Evolutionary conservation across 2,113 vertebrate species (phyloP), one percentile per base, ranked within the genome.

Genomic region (Columbina picui): DNA sequence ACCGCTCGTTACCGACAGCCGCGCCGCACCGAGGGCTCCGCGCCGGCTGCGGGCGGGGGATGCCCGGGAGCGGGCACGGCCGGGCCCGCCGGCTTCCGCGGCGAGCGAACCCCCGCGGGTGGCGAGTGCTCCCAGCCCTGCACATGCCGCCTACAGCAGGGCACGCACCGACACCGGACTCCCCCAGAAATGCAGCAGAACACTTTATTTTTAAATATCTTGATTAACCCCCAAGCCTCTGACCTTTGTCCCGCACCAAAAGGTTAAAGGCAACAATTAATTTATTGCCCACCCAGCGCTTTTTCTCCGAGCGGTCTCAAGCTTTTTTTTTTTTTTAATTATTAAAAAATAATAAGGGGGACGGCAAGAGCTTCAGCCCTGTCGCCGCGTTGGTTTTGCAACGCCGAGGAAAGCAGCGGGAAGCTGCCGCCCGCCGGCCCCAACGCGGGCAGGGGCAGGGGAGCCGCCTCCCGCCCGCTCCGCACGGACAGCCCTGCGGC

Each of bases 1-100:
- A 79, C 14, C 55, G n/a, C 5, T 90, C 55, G 84, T 5, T 27
- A 69, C 50, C 57, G 88, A 56, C 13, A 4, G 41, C 64, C 18
- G 86, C 50, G 90, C 84, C 59, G 91, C 47, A 53, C 30, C 61
- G 90, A 89, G 89, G 84, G 52, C 60, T 43, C 88, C 86, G 49
- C 60, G 65, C 80, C 91, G 80, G 83, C 50, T 32, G 70, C 26
- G 73, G 61, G 75, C 17, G 43, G 90, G 86, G 80, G 85, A 71
- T 52, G 68, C 82, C 94, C 80, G 93, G 79, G 61, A 79, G 75
- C 93, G 90, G 85, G 92, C 75, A 17, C n/a, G 5, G 90, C 39
- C 36, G 8, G 9, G 26, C 21, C 30, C 26, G 57, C 36, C 3
- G 39, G 19, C 59, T 14, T 45, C 43, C 17, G 16, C 3, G 39